Base-by-base conservation (phyloP, 2,797 vertebrate genomes). In the Lepilemur septentrionalis region DNA sequence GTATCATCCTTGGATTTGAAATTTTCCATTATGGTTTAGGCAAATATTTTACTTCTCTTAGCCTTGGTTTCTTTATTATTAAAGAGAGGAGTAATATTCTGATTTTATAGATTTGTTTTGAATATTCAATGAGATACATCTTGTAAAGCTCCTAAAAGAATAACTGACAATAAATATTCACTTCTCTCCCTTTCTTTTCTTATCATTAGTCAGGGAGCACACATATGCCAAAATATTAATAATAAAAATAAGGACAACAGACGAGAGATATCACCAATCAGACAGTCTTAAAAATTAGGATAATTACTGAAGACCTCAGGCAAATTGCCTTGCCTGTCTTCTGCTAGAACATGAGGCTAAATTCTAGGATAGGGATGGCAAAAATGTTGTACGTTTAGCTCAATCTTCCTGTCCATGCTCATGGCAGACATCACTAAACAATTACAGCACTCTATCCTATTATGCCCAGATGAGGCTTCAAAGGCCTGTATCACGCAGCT, bases 131-230 rank as follows among this genome's bases (percentile, higher is more conserved):
- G 38, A 93, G 23, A 35, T 72, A 35, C 4, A 35, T 50, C 87
- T 95, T 95, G 15, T 76, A 88, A 91, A 87, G 15, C 35, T 92
- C 50, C 79, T 84, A 35, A 89, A 87, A 84, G 18, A 70, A 80
- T 91, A 93, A 73, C 6, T 82, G 55, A 78, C 43, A 67, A 32
- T 75, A 88, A 87, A 76, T 76, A 81, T 41, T 78, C 30, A 52
- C 12, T 87, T 32, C 20, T 32, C 70, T 75, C 9, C 25, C n/a
- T 93, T 88, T 91, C 48, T 59, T 88, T 90, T 92, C 72, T 89
- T 59, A 46, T 92, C 18, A 50, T 70, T 78, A 52, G 22, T 88
- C 41, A 76, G 65, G 35, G 4, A 91, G 59, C 5, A 73, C 13
- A 46, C 23, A 35, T 63, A 28, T 25, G 7, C 4, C 46, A 73